Base-by-base conservation (phyloP, 37 sponge, comb jelly and placozoan species). In the Chondrosia reniformis region DNA sequence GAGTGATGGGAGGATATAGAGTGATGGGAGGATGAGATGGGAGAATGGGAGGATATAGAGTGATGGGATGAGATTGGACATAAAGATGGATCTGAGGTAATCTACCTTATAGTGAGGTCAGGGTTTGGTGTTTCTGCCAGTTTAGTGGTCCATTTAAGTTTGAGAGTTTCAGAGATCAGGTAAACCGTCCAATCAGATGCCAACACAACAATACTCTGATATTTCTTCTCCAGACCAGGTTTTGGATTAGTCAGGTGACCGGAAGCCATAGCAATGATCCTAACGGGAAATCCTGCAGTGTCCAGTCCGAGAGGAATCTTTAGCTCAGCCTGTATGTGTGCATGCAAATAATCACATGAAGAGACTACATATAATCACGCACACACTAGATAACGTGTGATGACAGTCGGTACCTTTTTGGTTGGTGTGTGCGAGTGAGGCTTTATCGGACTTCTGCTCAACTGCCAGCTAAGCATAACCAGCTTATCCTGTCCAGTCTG, bases 181-280 rank as follows among this genome's bases (percentile, higher is more conserved):
- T 79, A 52, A 17, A 90, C 86, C 9, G 80, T 82, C 86, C 86
- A 90, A 63, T 90, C 90, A 40, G 86, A 82, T 22, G 64, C 61
- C 25, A 90, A 80, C 46, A 90, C 83, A 0, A 58, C 83, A 19
- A 90, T 40, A 28, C 81, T 81, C 86, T 85, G 46, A 44, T 39
- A 69, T 6, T 56, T 56, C 19, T 40, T 2, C 22, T 6, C 24
- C 17, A 13, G 4, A 6, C 72, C 43, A 3, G 41, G 72, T 39
- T 34, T 25, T 1, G 34, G 22, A 1, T 1, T 40, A 34, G n/a
- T 34, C 1, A 55, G 36, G 28, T 75, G 37, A 15, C 77, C 77
- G 3, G 77, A 39, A 24, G 33, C 61, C 61, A 77, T 77, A 36
- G 77, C 77, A 22, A 77, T 57, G 8, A 69, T 40, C 24, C 72